These are phyloP conservation scores for Psammodynastes pulverulentus DNA, from an alignment of 2,113 vertebrate genomes.

Conservation along the genomic window DNA sequence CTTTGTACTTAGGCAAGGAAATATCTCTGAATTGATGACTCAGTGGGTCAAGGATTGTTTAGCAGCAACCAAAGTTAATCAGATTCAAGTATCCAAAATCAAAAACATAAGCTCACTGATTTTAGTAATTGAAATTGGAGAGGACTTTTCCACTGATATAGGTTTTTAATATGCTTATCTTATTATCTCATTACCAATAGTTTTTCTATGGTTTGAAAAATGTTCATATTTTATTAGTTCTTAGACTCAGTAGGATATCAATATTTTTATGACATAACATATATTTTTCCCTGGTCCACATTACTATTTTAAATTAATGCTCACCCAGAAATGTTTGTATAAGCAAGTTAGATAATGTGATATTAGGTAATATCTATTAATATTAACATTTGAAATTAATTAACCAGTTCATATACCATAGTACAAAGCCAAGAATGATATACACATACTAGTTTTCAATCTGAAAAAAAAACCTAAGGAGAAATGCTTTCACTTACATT, in stretches of 20 bases:
- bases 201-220: neutral
- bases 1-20: neutral
- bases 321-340: neutral
- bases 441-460: neutral
- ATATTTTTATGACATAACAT: neutral
- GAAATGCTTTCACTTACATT: neutral
- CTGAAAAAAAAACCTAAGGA: neutral
- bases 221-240: neutral
- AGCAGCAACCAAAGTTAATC: neutral
- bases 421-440: neutral
- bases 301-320: neutral
- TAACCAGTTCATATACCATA: neutral
- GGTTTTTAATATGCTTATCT: neutral
- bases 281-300: neutral
- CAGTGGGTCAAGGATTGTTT: neutral
- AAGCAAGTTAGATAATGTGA: neutral
- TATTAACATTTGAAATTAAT: neutral
- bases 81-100: neutral
- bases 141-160: neutral
- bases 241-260: neutral
- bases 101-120: neutral
- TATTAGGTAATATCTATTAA: neutral
- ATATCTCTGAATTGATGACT: neutral
- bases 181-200: neutral
- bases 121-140: neutral